These are phyloP conservation scores for Pseudopodoces humilis DNA, from an alignment of 2,113 vertebrate genomes.

Conservation along the genomic window DNA sequence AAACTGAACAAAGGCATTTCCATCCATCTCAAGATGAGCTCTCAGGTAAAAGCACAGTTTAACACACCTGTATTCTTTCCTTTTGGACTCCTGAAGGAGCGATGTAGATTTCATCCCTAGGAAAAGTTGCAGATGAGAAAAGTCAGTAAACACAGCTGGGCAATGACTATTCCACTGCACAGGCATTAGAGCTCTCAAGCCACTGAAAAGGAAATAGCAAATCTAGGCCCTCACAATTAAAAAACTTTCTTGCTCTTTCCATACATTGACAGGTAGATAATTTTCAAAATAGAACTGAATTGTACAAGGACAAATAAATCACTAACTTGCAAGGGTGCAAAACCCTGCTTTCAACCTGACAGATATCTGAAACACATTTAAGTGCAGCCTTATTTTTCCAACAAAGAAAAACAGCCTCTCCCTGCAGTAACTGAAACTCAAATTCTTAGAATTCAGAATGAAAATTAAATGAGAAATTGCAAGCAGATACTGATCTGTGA, in stretches of 20 bases:
- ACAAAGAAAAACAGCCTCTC: background rate
- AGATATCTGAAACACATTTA: background rate
- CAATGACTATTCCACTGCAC: background rate
- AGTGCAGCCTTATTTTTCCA: background rate
- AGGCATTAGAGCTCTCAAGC: background rate
- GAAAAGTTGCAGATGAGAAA: slow-evolving; percentile 14
- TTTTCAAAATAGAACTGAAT: background rate
- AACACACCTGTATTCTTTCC: slow-evolving; percentile 90
- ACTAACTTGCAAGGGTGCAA: background rate
- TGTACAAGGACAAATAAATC: background rate
- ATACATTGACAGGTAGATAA: background rate
- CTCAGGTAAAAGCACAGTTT: background rate
- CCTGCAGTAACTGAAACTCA: background rate
- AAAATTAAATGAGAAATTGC: background rate
- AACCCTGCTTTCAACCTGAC: background rate
- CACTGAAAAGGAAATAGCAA: background rate
- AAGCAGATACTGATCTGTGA: background rate
- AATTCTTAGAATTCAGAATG: background rate
- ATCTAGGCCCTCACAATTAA: background rate
- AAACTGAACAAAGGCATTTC: background rate
- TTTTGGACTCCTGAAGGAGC: slow-evolving; percentile 97
- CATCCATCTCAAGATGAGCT: background rate
- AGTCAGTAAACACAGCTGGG: background rate
- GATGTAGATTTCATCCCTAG: slow-evolving; percentile 90
- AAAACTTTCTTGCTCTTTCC: background rate